phyloP scores from a whole-genome alignment of 2,113 vertebrate genomes.

The Panthera leo region DNA sequence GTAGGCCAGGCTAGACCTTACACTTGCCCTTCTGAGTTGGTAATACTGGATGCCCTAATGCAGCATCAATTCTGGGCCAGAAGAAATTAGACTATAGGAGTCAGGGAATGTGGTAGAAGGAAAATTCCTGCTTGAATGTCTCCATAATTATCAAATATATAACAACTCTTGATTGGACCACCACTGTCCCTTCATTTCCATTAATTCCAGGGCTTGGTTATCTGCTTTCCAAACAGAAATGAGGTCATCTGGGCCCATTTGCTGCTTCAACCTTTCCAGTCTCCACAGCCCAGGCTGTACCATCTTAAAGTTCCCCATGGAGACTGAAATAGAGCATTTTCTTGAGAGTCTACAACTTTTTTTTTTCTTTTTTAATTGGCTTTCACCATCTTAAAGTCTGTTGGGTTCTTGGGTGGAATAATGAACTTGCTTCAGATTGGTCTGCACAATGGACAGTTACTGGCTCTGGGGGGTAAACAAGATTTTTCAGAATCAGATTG shows the following conservation, averaged over 20 bases:
- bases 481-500: conserved; percentile 39
- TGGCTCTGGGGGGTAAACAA: background rate
- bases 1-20: background rate
- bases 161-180: background rate
- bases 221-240: background rate
- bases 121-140: background rate
- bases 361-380: background rate
- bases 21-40: background rate
- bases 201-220: background rate
- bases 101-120: background rate
- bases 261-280: background rate
- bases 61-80: background rate
- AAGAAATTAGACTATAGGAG: background rate
- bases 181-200: background rate
- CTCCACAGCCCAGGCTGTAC: background rate
- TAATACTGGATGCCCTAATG: background rate
- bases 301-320: background rate
- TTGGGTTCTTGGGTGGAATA: background rate
- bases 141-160: background rate
- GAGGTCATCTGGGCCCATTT: background rate
- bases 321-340: background rate
- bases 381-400: background rate
- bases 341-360: background rate
- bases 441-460: background rate
- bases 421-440: background rate